phyloP scores from a whole-genome alignment of 2,888 invertebrate species.

The Oscheius sp. region DNA sequence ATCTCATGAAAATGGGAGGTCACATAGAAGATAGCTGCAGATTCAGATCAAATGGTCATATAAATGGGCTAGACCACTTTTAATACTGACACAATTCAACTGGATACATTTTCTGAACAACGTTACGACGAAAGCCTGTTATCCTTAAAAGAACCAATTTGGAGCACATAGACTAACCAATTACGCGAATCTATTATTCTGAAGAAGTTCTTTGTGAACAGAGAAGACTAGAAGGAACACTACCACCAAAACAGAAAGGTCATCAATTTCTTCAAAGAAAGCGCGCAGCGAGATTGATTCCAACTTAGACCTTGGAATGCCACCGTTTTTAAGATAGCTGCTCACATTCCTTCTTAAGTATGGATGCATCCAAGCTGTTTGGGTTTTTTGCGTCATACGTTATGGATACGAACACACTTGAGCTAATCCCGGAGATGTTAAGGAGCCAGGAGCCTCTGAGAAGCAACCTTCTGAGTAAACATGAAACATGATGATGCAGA shows the following conservation, averaged over 20 bases:
- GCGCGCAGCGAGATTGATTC: constrained; percentile 15
- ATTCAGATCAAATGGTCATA: constrained; percentile 22
- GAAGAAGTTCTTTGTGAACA: neutral
- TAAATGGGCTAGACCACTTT: neutral
- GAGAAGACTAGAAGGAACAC: neutral
- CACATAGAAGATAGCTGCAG: constrained; percentile 23
- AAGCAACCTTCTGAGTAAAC: constrained; percentile 17
- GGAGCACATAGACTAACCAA: constrained; percentile 25
- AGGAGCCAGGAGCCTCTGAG: constrained; percentile 18
- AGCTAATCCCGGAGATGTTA: constrained; percentile 23
- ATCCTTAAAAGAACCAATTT: constrained; percentile 29
- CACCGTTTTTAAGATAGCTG: constrained; percentile 11
- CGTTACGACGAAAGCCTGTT: constrained; percentile 22
- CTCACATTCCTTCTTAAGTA: constrained; percentile 13
- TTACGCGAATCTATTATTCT: constrained; percentile 13
- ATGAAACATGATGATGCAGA: constrained; percentile 16
- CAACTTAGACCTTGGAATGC: constrained; percentile 24
- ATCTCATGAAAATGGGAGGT: constrained; percentile 23
- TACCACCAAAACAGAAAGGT: neutral
- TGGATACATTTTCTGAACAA: constrained; percentile 1
- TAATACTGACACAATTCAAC: neutral
- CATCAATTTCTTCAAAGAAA: constrained; percentile 23
- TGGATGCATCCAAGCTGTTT: constrained; percentile 26
- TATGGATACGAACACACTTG: constrained; percentile 27
- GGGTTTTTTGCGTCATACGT: constrained; percentile 26